Conservation (phyloP, 2,888 invertebrate species). For the Asteroscopus sphinx region DNA sequence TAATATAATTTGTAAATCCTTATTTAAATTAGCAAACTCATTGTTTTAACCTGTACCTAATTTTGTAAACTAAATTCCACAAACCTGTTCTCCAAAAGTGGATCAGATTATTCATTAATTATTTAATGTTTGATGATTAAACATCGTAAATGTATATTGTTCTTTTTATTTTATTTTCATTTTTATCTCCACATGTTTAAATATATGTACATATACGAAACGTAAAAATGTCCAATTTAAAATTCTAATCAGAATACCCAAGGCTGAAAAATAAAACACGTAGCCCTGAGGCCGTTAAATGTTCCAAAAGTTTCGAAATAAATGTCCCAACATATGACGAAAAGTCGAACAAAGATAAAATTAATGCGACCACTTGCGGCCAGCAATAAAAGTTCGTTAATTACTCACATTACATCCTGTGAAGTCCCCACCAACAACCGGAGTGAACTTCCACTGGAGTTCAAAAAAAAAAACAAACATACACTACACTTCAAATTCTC, state of each 20-base stretch:
- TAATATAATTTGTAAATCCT: background rate
- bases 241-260: constrained; percentile 1
- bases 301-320: constrained; percentile 14
- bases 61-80: background rate
- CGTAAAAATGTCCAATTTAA: background rate
- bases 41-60: too few relatives aligned
- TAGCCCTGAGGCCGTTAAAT: background rate
- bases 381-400: constrained; percentile 43
- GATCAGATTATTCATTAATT: too few relatives aligned
- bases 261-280: background rate
- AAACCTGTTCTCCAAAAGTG: background rate
- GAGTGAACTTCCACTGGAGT: constrained; percentile 30
- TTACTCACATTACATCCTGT: constrained; percentile 57
- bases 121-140: too few relatives aligned
- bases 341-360: constrained; percentile 17
- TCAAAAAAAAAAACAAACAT: constrained; percentile 35
- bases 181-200: too few relatives aligned
- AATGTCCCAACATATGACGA: background rate
- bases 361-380: constrained; percentile 17
- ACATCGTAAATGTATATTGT: background rate
- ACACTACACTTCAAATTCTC: constrained; percentile 40
- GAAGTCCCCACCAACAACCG: constrained; percentile 17
- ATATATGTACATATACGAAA: too few relatives aligned
- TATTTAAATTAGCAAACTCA: too few relatives aligned
- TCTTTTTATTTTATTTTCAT: constrained; percentile 3